Base-by-base conservation (phyloP, 2,888 invertebrate genomes). In the Phoenoteleia sp. region DNA sequence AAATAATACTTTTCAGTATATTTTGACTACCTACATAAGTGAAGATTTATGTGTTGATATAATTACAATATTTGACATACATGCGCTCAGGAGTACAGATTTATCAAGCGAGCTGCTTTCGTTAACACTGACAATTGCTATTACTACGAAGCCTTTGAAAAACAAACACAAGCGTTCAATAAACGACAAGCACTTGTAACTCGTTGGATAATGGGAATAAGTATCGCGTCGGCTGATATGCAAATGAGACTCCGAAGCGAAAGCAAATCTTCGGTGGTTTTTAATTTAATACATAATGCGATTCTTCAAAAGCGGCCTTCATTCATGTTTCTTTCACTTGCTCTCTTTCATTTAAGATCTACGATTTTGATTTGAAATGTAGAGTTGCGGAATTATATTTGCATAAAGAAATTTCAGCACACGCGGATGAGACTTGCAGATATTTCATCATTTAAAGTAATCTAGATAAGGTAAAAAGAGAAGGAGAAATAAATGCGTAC, bases 71-170 rank as follows among this genome's bases (percentile, higher is more conserved):
- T n/a, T n/a, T n/a, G n/a, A n/a, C n/a, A n/a, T n/a, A n/a, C n/a
- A n/a, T n/a, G n/a, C n/a, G n/a, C n/a, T n/a, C n/a, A n/a, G n/a
- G n/a, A n/a, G n/a, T n/a, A 21, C 60, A 62, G 1, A 3, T 58
- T 17, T 25, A 36, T 56, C n/a, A 17, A 9, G 7, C 29, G 25
- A 5, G 29, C 36, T 33, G 42, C 17, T 42, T 6, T 42, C 5
- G 42, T 56, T 15, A 58, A 58, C 58, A 33, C 27, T 39, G 60
- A 36, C 23, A 60, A 52, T 62, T 27, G 47, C 71, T 52, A 67
- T 49, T 76, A 29, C 17, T 77, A 42, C 49, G 42, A 71, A 66
- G 82, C 27, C 66, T 77, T 82, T 82, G 36, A 56, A 56, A 75
- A 54, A 60, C 47, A 58, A 66, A 54, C 27, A 62, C 62, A 80